phyloP scores from a whole-genome alignment of 2,888 invertebrate species.

The Tenthredo distinguenda region DNA sequence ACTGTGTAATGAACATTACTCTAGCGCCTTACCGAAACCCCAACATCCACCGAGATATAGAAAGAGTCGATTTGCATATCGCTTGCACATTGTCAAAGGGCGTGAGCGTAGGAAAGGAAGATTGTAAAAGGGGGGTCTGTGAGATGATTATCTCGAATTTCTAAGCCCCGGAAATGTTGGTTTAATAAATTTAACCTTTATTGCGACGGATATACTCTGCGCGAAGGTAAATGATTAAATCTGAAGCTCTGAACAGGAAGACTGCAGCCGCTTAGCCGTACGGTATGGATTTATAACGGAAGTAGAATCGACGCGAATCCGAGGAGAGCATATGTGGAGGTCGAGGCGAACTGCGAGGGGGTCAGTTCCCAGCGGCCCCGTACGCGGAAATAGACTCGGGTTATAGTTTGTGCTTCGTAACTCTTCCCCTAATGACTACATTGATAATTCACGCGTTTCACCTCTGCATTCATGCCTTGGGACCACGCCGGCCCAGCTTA shows the following conservation, averaged over 20 bases:
- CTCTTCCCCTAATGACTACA: slow-evolving; percentile 54
- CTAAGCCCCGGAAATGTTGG: background rate
- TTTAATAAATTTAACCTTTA: background rate
- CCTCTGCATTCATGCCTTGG: slow-evolving; percentile 58
- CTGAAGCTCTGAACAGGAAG: background rate
- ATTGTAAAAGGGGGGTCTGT: background rate
- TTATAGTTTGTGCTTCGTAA: slow-evolving; percentile 56
- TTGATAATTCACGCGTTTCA: slow-evolving; percentile 64
- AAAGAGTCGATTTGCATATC: slow-evolving; percentile 32
- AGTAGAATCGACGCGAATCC: slow-evolving; percentile 56
- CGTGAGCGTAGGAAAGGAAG: background rate
- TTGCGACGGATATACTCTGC: background rate
- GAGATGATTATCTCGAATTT: background rate
- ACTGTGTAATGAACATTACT: slow-evolving; percentile 41
- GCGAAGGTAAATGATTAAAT: background rate
- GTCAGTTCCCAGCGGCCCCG: slow-evolving; percentile 67
- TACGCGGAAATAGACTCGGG: slow-evolving; percentile 64
- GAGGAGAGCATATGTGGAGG: slow-evolving; percentile 60
- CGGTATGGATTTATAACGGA: slow-evolving; percentile 27
- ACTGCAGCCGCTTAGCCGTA: background rate
- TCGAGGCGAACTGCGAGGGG: slow-evolving; percentile 59
- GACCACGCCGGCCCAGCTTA: slow-evolving; percentile 34
- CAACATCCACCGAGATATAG: slow-evolving; percentile 17
- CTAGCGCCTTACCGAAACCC: background rate
- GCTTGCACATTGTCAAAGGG: background rate